Evolutionary conservation across 1,140 invertebrate genomes (phyloP), one percentile per base, ranked within the genome.

Genomic region (Cyclargus thomasi): DNA sequence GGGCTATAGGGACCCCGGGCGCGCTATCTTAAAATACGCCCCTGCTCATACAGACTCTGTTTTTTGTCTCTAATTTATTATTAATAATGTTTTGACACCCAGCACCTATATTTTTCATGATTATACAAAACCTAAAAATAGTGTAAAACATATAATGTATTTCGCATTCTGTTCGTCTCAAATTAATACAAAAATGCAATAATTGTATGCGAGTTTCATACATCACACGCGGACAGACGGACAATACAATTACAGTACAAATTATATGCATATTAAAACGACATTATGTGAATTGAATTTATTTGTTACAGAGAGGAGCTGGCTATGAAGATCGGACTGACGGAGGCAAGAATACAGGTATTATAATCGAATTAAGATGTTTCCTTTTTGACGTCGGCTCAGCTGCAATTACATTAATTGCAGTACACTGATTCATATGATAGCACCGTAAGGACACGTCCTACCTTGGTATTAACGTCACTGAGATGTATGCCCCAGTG

Each of bases 261-360:
- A 55, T 18, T 59, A 59, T 20, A 59, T 59, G 20, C 55, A 20
- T 59, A 59, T 59, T 68, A 63, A 53, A 68, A 68, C 53, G 57
- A 64, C 53, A 22, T 64, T 64, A 66, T 59, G 53, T 21, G 18
- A 63, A 20, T 67, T 67, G 53, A 68, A 70, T 68, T 63, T 69
- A 74, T 75, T 87, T 91, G 81, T 95, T 95, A 70, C 94, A 97
- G 98, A 84, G 98, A 99, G 90, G 98, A 99, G 89, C 92, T 99
- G 63, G 98, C 98, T 20, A 97, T 99, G 94, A 97, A 99, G 90
- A 97, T 99, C 79, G 97, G 98, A 80, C 92, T 99, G 71, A 99
- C 98, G 35, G 98, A 99, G 93, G 98, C 98, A 21, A 92, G 98
- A 84, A 99, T 99, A 88, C 98, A 99, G 95, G 98, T 99, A 85